A percentile compares a stretch with the other conserved stretches of the same genome.
Conservation (phyloP, 2,888 invertebrate genomes). For the Auanema sp. region DNA sequence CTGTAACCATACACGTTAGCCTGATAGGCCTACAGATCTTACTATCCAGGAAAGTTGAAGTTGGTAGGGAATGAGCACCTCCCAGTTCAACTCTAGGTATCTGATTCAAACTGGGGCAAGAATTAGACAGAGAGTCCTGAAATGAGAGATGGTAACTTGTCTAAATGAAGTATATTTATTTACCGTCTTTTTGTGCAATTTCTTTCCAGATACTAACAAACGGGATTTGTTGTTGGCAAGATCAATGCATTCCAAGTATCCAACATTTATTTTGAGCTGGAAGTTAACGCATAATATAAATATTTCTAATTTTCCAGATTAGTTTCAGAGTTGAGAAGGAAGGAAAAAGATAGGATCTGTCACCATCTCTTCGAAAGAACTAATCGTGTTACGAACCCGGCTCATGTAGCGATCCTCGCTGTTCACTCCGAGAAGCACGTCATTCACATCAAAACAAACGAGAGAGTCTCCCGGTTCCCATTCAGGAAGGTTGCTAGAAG, state of each 20-base stretch:
- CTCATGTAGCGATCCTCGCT: constrained; percentile 48
- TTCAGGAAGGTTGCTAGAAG: constrained; percentile 6
- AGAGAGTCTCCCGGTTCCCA: constrained; percentile 46
- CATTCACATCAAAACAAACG: constrained; percentile 39
- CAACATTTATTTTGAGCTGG: constrained; percentile 42
- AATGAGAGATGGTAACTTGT: background rate
- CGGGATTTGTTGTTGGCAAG: background rate
- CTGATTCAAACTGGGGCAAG: constrained; percentile 13
- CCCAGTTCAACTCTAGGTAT: too few species aligned
- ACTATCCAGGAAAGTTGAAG: too few species aligned
- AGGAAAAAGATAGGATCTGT: background rate
- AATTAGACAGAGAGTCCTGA: constrained; percentile 9
- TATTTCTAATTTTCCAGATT: background rate
- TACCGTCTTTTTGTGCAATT: background rate
- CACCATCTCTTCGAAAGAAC: background rate
- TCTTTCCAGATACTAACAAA: constrained; percentile 6
- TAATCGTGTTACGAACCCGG: constrained; percentile 16
- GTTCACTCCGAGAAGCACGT: constrained; percentile 39
- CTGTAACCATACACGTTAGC: too few species aligned
- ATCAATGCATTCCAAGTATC: constrained; percentile 42
- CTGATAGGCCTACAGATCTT: too few species aligned
- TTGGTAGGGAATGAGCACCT: too few species aligned
- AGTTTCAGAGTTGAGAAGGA: background rate
- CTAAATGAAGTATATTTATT: background rate
- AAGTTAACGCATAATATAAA: background rate